Percentiles rank a stretch among this genome's conserved stretches.
Conservation (phyloP, 2,888 invertebrate species). For the Orchestes rusci region DNA sequence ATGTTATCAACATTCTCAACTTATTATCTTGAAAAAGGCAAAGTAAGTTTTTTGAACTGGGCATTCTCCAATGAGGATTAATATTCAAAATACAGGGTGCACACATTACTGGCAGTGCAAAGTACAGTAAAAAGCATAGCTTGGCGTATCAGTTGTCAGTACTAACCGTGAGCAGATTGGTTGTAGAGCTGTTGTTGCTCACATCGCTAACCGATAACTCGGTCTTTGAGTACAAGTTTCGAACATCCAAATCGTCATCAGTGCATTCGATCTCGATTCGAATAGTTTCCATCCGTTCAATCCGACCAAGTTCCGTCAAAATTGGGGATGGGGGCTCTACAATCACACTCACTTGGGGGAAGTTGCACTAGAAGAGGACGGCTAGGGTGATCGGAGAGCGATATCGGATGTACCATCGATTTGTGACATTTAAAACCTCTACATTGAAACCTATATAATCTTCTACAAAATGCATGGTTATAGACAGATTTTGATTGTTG, state of each 20-base stretch:
- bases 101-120: no score
- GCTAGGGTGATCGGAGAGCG: slow-evolving; percentile 16
- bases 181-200: slow-evolving; percentile 48
- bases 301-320: slow-evolving; percentile 48
- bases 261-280: slow-evolving; percentile 38
- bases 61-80: no score
- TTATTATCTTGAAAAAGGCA: no score
- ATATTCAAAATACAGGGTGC: no score
- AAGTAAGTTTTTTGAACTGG: no score
- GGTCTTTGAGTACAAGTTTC: slow-evolving; percentile 36
- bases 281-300: slow-evolving; percentile 36
- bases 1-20: no score
- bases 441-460: background rate
- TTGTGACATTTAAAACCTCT: background rate
- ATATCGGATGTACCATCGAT: background rate
- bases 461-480: background rate
- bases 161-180: slow-evolving; percentile 48
- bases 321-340: slow-evolving; percentile 71
- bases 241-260: slow-evolving; percentile 35
- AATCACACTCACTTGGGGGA: slow-evolving; percentile 65
- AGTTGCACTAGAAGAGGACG: slow-evolving; percentile 34
- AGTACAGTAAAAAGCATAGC: no score
- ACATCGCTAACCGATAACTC: slow-evolving; percentile 40
- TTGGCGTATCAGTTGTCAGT: no score
- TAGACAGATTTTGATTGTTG: no score